Evolutionary conservation across 2,888 invertebrate genomes (phyloP).

Genomic region (Celastrina argiolus): DNA sequence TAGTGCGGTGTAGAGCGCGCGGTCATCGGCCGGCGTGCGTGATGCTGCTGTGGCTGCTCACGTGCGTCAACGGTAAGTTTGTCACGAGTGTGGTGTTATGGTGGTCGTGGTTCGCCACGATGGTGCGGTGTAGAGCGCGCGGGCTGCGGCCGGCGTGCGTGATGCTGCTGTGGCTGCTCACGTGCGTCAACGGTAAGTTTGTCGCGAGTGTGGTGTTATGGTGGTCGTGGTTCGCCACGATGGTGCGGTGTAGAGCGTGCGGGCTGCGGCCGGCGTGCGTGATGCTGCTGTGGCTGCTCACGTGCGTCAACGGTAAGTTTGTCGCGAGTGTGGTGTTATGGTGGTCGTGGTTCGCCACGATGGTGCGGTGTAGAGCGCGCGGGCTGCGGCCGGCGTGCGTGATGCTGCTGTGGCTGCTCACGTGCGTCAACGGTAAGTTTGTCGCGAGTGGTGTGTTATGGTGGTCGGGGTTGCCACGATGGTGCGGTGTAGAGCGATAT

Average conservation of each 20-base stretch:
- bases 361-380: too few relatives aligned
- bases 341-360: too few relatives aligned
- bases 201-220: slow-evolving; percentile 32
- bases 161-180: slow-evolving; percentile 60
- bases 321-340: too few relatives aligned
- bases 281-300: slow-evolving; percentile 60
- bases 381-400: too few relatives aligned
- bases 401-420: too few relatives aligned
- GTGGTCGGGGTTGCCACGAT: too few relatives aligned
- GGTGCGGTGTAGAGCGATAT: too few relatives aligned
- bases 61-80: slow-evolving; percentile 69
- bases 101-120: slow-evolving; percentile 38
- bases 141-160: slow-evolving; percentile 58
- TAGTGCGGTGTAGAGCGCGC: slow-evolving; percentile 54
- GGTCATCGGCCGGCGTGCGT: slow-evolving; percentile 58
- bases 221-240: slow-evolving; percentile 38
- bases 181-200: slow-evolving; percentile 69
- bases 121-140: slow-evolving; percentile 54
- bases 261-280: slow-evolving; percentile 57
- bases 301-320: slow-evolving; percentile 70
- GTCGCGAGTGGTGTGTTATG: slow-evolving; percentile 37
- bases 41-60: slow-evolving; percentile 60
- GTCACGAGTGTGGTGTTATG: slow-evolving; percentile 31
- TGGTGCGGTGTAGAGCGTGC: slow-evolving; percentile 54
- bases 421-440: too few relatives aligned